A percentile compares a stretch with the other conserved stretches of the same genome.
phyloP scores from a whole-genome alignment of 2,113 vertebrate genomes.

The Cichladusa arquata region DNA sequence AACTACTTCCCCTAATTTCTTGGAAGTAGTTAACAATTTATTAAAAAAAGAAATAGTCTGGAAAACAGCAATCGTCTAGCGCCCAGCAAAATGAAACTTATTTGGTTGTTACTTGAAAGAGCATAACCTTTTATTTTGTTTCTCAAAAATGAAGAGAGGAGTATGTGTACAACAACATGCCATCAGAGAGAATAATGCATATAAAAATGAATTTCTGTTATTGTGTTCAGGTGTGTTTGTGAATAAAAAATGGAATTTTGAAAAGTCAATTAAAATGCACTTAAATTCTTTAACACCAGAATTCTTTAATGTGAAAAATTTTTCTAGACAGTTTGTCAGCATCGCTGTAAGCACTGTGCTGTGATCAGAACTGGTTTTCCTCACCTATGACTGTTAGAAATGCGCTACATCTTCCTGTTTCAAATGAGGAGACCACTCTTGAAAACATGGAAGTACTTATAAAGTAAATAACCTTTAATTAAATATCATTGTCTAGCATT shows the following conservation, averaged over 20 bases:
- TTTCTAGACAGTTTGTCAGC: slow-evolving; percentile 47
- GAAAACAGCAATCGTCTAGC: not conserved
- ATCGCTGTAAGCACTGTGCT: not conserved
- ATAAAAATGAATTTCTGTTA: slow-evolving; percentile 45
- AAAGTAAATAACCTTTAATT: slow-evolving; percentile 82
- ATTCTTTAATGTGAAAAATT: slow-evolving; percentile 60
- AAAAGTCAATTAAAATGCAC: slow-evolving; percentile 69
- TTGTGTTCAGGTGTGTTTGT: slow-evolving; percentile 45
- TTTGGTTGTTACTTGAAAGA: not conserved
- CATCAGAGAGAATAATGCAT: slow-evolving; percentile 67
- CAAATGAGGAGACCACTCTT: slow-evolving; percentile 37
- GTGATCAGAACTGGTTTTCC: slow-evolving; percentile 54
- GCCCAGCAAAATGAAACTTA: not conserved
- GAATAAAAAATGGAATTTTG: slow-evolving; percentile 50
- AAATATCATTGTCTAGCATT: slow-evolving; percentile 80
- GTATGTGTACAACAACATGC: not conserved
- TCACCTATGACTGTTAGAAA: slow-evolving; percentile 40
- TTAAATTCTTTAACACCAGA: slow-evolving; percentile 50
- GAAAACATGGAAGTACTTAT: slow-evolving; percentile 68
- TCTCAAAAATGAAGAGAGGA: not conserved
- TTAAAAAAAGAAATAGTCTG: not conserved
- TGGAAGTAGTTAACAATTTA: not conserved
- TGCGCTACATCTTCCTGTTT: slow-evolving; percentile 28
- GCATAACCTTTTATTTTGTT: slow-evolving; percentile 11
- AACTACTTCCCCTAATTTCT: not conserved